Percentiles rank a stretch among this genome's conserved stretches.
phyloP scores from a whole-genome alignment of 1,140 invertebrate genomes.

The Eurosta solidaginis region DNA sequence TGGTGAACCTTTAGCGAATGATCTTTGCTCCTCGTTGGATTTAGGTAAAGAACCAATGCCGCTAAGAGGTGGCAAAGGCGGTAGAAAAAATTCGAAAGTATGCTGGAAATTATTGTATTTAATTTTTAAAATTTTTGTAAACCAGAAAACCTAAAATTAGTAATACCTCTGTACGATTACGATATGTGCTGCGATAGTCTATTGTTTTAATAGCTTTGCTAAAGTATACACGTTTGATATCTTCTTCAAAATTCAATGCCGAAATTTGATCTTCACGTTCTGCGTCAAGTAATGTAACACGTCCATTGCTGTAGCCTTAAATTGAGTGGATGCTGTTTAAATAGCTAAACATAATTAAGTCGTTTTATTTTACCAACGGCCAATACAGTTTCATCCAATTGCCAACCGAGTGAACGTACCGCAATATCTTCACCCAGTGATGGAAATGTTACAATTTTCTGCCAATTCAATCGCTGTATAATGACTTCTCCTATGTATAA shows the following conservation, averaged over 20 bases:
- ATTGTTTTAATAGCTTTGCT: conserved; percentile 54
- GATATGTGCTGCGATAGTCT: conserved; percentile 31
- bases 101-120: conserved; percentile 59
- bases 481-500: conserved; percentile 81
- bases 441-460: conserved; percentile 84
- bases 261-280: conserved; percentile 86
- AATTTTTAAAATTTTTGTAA: background rate
- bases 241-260: conserved; percentile 66
- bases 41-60: conserved; percentile 62
- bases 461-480: conserved; percentile 89
- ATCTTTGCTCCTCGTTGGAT: conserved; percentile 66
- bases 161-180: conserved; percentile 45
- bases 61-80: conserved; percentile 59
- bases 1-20: conserved; percentile 70
- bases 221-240: conserved; percentile 65
- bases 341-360: conserved; percentile 29
- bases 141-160: background rate
- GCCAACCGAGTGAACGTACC: conserved; percentile 81
- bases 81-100: conserved; percentile 63
- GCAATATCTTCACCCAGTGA: conserved; percentile 73
- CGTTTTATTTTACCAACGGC: conserved; percentile 65
- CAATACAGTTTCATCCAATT: conserved; percentile 91
- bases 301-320: conserved; percentile 71
- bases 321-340: conserved; percentile 51
- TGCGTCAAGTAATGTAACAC: conserved; percentile 78